A percentile compares a stretch with the other conserved stretches of the same genome.
These are phyloP conservation scores for Athalia circularis DNA, from an alignment of 2,888 invertebrate species.

Conservation along the genomic window DNA sequence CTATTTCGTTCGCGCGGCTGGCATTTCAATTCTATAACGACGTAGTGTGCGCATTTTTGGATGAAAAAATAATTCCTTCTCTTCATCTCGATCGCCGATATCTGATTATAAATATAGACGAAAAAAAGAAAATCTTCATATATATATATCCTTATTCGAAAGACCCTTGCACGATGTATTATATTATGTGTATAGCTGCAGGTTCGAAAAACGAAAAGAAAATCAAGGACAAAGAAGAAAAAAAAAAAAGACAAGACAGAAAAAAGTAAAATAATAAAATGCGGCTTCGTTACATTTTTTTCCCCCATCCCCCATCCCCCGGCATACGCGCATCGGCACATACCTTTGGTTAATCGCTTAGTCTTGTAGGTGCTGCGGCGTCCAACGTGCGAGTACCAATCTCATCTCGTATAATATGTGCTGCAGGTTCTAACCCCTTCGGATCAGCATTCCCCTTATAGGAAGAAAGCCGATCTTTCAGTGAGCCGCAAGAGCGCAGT, in stretches of 20 bases:
- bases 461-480: constrained; percentile 39
- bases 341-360: constrained; percentile 24
- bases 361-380: constrained; percentile 8
- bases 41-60: too few relatives aligned
- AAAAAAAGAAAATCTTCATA: too few relatives aligned
- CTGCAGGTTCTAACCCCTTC: constrained; percentile 22
- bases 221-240: neutral
- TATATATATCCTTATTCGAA: too few relatives aligned
- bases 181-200: too few relatives aligned
- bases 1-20: neutral
- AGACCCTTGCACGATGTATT: too few relatives aligned
- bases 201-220: neutral
- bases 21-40: too few relatives aligned
- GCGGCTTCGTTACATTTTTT: neutral
- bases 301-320: too few relatives aligned
- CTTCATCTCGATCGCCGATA: too few relatives aligned
- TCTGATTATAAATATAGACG: too few relatives aligned
- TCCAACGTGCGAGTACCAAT: neutral
- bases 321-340: neutral
- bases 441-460: constrained; percentile 33
- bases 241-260: neutral
- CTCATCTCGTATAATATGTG: neutral
- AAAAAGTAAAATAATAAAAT: neutral
- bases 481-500: neutral
- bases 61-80: neutral